A percentile compares a stretch with the other conserved stretches of the same genome.
Conservation (phyloP, 2,113 vertebrate species). For the Steatornis caripensis region DNA sequence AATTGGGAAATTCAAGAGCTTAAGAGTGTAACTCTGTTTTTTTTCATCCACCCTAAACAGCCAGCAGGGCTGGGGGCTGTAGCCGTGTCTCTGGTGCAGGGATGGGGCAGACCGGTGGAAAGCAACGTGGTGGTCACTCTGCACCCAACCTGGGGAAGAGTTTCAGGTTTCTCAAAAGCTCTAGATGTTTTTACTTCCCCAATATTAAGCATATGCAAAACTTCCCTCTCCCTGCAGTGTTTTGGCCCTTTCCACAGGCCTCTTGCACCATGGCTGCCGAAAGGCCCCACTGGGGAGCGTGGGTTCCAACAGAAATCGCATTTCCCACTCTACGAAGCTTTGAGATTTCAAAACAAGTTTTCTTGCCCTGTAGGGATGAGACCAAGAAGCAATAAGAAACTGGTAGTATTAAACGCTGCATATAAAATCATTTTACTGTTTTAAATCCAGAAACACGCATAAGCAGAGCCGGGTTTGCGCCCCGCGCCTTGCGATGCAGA, state of each 20-base stretch:
- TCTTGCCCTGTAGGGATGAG: not conserved
- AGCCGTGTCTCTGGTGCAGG: rapidly evolving
- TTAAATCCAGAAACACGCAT: rapidly evolving
- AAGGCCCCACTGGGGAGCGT: rapidly evolving
- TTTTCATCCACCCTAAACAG: not conserved
- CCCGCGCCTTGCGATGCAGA: rapidly evolving
- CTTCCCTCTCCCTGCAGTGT: not conserved
- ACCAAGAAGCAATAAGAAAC: not conserved
- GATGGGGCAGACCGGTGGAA: not conserved
- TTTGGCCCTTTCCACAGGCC: not conserved
- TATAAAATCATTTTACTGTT: not conserved
- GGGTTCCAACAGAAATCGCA: rapidly evolving
- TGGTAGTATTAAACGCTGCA: not conserved
- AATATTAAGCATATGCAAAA: not conserved
- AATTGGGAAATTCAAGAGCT: not conserved
- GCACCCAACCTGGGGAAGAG: not conserved
- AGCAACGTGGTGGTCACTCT: not conserved
- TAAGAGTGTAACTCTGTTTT: not conserved
- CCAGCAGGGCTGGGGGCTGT: not conserved
- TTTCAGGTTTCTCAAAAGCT: not conserved
- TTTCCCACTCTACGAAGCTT: not conserved
- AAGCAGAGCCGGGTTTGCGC: rapidly evolving
- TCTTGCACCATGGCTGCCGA: rapidly evolving
- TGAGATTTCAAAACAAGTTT: not conserved
- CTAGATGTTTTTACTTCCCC: not conserved